Conservation (phyloP, 1,140 invertebrate species). For the Drosophila dunni region DNA sequence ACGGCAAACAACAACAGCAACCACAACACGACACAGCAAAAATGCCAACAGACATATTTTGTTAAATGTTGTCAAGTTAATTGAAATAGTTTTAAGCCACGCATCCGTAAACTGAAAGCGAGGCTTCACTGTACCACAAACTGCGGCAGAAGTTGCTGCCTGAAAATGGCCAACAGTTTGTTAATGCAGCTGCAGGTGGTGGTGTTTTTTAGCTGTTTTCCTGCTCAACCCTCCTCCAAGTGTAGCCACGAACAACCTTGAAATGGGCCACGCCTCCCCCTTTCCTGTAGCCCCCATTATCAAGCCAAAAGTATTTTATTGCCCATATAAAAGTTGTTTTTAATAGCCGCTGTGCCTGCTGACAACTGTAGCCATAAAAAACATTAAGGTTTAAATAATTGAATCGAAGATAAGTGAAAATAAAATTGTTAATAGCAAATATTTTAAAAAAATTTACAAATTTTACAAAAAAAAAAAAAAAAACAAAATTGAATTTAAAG, state of each 20-base stretch:
- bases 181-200: not conserved
- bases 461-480: too few relatives aligned
- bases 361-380: slow-evolving; percentile 57
- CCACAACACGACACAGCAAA: slow-evolving; percentile 37
- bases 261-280: slow-evolving; percentile 1
- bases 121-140: not conserved
- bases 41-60: slow-evolving; percentile 63
- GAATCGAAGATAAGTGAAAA: slow-evolving; percentile 6
- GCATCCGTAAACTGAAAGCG: slow-evolving; percentile 51
- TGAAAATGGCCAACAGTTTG: not conserved
- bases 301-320: slow-evolving; percentile 46
- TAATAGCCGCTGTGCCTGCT: slow-evolving; percentile 66
- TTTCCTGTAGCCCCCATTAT: not conserved
- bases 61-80: slow-evolving; percentile 59
- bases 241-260: slow-evolving; percentile 24
- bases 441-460: too few relatives aligned
- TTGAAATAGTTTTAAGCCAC: slow-evolving; percentile 75
- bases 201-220: too few relatives aligned
- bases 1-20: slow-evolving; percentile 18
- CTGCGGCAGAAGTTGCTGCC: not conserved
- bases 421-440: slow-evolving; percentile 45
- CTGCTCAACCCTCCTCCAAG: too few relatives aligned
- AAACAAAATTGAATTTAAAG: too few relatives aligned
- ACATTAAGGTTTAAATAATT: slow-evolving; percentile 62
- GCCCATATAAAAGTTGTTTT: slow-evolving; percentile 73